A percentile compares a stretch with the other conserved stretches of the same genome.
These are phyloP conservation scores for Desmodus rotundus DNA, from an alignment of 2,113 vertebrate genomes.

Conservation along the genomic window DNA sequence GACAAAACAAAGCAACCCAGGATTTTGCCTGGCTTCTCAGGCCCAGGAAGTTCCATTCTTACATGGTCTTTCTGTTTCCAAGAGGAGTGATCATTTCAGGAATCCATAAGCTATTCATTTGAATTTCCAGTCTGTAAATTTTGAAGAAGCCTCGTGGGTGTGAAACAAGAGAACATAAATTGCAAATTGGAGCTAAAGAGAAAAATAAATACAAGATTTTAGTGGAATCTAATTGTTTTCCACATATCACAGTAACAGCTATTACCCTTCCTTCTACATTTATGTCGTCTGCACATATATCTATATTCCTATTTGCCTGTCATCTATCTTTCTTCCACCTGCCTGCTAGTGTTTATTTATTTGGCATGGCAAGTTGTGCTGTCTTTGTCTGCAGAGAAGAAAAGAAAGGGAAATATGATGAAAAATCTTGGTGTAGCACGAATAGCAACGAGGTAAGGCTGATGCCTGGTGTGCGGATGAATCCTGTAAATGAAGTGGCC, in stretches of 20 bases:
- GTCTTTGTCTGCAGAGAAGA: conserved; percentile 74
- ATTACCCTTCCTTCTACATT: conserved; percentile 76
- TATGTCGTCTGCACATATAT: conserved; percentile 74
- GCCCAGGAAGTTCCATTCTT: conserved; percentile 42
- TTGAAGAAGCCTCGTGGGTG: conserved; percentile 66
- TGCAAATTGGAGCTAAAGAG: conserved; percentile 76
- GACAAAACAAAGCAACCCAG: conserved; percentile 53
- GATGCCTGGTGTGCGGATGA: conserved; percentile 82
- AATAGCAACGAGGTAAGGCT: conserved; percentile 84
- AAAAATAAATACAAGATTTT: conserved; percentile 80
- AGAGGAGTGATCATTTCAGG: conserved; percentile 68
- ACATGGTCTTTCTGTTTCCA: conserved; percentile 42
- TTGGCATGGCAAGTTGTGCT: conserved; percentile 79
- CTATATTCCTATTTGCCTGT: conserved; percentile 80
- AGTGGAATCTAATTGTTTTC: conserved; percentile 79
- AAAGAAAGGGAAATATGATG: conserved; percentile 73
- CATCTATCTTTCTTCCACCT: conserved; percentile 80
- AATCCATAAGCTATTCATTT: conserved; percentile 63
- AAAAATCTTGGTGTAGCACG: conserved; percentile 80
- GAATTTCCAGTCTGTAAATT: conserved; percentile 75
- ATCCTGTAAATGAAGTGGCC: conserved; percentile 88
- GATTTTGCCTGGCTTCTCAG: conserved; percentile 8
- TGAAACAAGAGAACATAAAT: conserved; percentile 78
- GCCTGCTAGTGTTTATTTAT: conserved; percentile 80
- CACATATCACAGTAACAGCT: conserved; percentile 75